Conservation (phyloP, 2,888 invertebrate genomes). For the Heteropelma amictum region DNA sequence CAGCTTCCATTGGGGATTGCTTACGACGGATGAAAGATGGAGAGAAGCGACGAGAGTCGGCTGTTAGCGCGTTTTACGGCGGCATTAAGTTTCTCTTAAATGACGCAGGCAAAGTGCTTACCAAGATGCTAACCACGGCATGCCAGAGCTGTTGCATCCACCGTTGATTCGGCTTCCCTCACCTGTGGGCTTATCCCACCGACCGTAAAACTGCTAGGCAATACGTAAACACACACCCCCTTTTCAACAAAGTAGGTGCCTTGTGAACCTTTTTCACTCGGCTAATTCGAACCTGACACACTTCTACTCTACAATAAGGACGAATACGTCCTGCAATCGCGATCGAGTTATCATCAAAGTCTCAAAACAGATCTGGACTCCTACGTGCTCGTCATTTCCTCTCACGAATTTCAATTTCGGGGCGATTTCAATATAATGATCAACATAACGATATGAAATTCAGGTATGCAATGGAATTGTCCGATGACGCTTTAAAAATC, state of each 20-base stretch:
- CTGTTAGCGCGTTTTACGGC: conserved; percentile 70
- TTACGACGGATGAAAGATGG: conserved; percentile 39
- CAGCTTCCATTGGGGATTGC: conserved; percentile 33
- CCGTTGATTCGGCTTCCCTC: conserved; percentile 30
- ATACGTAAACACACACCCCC: conserved; percentile 2
- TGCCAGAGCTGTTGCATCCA: conserved; percentile 38
- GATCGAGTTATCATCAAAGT: too few relatives aligned
- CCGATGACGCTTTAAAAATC: background rate
- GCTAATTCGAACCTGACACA: background rate
- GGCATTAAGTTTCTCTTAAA: conserved; percentile 71
- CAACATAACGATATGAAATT: background rate
- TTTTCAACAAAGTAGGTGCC: background rate
- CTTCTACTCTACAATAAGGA: background rate
- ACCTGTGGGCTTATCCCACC: conserved; percentile 17
- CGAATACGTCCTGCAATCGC: too few relatives aligned
- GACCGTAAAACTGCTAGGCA: conserved; percentile 15
- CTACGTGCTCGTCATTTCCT: background rate
- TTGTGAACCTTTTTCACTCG: background rate
- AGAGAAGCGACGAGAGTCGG: conserved; percentile 59
- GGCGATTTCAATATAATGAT: background rate
- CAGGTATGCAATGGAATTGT: background rate
- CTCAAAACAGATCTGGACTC: too few relatives aligned
- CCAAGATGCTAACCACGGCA: conserved; percentile 50
- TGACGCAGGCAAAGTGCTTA: conserved; percentile 71
- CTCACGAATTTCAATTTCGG: background rate